These are phyloP conservation scores for Arrhamphus sclerolepis DNA, from an alignment of 2,797 vertebrate genomes.

Conservation along the genomic window DNA sequence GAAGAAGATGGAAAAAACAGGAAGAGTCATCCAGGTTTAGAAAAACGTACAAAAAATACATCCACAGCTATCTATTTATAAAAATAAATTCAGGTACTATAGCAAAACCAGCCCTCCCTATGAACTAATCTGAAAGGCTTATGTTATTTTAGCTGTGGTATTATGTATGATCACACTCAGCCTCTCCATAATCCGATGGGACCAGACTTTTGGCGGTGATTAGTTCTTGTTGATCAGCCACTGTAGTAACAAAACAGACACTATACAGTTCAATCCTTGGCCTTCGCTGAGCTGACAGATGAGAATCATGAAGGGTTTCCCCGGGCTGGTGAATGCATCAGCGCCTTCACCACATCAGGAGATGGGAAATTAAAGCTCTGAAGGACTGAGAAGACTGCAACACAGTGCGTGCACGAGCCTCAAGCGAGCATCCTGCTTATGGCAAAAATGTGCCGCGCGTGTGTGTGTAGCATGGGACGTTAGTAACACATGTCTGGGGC, in stretches of 20 bases:
- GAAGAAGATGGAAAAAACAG: neutral
- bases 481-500: constrained; percentile 36
- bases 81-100: no score
- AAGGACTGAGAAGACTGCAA: constrained; percentile 45
- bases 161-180: constrained; percentile 17
- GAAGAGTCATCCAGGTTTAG: no score
- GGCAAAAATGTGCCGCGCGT: constrained; percentile 3
- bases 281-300: constrained; percentile 55
- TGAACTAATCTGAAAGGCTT: constrained; percentile 39
- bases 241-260: constrained; percentile 33
- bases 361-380: constrained; percentile 58
- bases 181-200: constrained; percentile 16
- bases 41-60: no score
- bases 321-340: constrained; percentile 58
- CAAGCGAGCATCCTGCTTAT: constrained; percentile 10
- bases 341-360: constrained; percentile 47
- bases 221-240: constrained; percentile 57
- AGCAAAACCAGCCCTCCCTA: no score
- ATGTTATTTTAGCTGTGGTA: constrained; percentile 19
- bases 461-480: constrained; percentile 7
- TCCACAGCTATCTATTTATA: no score
- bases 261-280: constrained; percentile 64
- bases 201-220: constrained; percentile 44
- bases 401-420: constrained; percentile 15
- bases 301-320: constrained; percentile 60